Evolutionary conservation across 2,888 invertebrate genomes (phyloP), one percentile per base, ranked within the genome.

Genomic region (Chydorus sphaericus): DNA sequence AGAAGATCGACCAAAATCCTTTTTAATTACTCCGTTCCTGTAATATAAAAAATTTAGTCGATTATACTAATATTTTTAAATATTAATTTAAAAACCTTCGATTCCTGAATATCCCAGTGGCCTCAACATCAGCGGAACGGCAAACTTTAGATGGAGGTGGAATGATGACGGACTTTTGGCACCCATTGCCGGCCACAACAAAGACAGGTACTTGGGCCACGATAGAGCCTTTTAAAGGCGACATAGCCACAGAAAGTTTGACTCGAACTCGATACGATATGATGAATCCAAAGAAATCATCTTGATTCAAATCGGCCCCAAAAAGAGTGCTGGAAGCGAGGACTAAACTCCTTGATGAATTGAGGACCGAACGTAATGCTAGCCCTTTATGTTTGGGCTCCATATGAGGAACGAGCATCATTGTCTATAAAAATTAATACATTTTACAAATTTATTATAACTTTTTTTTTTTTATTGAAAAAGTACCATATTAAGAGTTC

Each of bases 401-500:
- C 10, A 3, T 28, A 23, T 28, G 44, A 4, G 44, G 44, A 44
- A 44, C 44, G 14, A 44, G 26, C 44, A 44, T 44, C 14, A 44
- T 28, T 14, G 44, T 44, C n/a, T n/a, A 10, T 2, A 50, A 28
- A 20, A 8, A 8, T 30, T 8, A 11, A 16, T 16, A 29, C 20
- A n/a, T n/a, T 4, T 50, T 50, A 10, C 14, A 26, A 26, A 10
- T 4, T 16, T 18, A 50, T 26, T 26, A 6, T n/a, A 39, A 39
- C 16, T n/a, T 16, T 20, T 20, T 20, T n/a, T n/a, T n/a, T n/a
- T n/a, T n/a, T n/a, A n/a, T n/a, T n/a, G n/a, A n/a, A n/a, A n/a
- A n/a, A n/a, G n/a, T n/a, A 53, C 53, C 53, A 29, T 31, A 36
- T 53, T 53, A 5, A 37, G 26, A 26, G 53, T 53, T 5, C 53